phyloP scores from a whole-genome alignment of 2,888 invertebrate species.

The Drosophila eohydei region DNA sequence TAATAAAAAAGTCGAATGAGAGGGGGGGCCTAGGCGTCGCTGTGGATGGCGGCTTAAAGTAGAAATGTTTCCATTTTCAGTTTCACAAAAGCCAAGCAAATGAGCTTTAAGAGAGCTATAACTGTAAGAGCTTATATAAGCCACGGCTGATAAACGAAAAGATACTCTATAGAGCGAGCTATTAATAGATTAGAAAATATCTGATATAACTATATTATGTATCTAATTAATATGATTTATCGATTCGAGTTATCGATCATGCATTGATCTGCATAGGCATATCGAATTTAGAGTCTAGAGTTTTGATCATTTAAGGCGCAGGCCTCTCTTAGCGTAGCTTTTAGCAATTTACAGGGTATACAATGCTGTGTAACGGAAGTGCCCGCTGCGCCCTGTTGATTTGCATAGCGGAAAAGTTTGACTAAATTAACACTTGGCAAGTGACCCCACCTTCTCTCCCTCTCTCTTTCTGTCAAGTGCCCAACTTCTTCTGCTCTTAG shows the following conservation, averaged over 20 bases:
- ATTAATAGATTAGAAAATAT: too few relatives aligned
- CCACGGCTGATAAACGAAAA: background rate
- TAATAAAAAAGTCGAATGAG: constrained; percentile 50
- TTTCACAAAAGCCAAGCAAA: constrained; percentile 27
- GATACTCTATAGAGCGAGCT: background rate
- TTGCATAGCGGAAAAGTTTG: constrained; percentile 65
- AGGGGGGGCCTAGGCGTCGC: background rate
- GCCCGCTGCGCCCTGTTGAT: constrained; percentile 39
- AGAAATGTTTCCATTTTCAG: constrained; percentile 60
- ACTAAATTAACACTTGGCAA: constrained; percentile 51
- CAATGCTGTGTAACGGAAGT: constrained; percentile 53
- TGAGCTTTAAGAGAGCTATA: constrained; percentile 37
- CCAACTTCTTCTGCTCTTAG: background rate
- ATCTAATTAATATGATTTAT: background rate
- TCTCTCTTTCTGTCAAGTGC: background rate
- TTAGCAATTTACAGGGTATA: constrained; percentile 2
- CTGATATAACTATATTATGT: background rate
- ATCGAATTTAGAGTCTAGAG: too few relatives aligned
- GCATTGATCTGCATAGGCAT: too few relatives aligned
- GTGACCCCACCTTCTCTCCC: background rate
- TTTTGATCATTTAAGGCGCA: too few relatives aligned
- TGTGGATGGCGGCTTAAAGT: constrained; percentile 1
- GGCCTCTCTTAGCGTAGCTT: too few relatives aligned
- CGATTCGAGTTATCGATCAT: background rate
- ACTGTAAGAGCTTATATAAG: background rate